Percentiles rank a stretch among this genome's conserved stretches.
Evolutionary conservation across 2,797 vertebrate genomes (phyloP).

Genomic region (Tenualosa thibaudeaui): DNA sequence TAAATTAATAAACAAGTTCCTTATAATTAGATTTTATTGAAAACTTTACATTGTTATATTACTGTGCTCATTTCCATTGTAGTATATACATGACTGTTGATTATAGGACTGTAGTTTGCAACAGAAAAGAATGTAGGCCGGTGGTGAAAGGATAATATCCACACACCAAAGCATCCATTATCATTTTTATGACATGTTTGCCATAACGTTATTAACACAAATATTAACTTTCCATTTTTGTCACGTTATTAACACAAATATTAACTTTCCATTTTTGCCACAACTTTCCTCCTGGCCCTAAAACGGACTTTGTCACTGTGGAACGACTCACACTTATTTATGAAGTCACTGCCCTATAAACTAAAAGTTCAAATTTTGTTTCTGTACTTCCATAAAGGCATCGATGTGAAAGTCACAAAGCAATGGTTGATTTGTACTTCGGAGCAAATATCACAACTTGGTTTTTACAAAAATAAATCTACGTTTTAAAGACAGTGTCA

Average conservation of each 20-base stretch:
- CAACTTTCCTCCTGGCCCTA: neutral
- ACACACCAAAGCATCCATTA: too few species aligned
- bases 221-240: too few species aligned
- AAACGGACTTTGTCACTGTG: neutral
- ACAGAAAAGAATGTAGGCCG: neutral
- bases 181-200: too few species aligned
- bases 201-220: too few species aligned
- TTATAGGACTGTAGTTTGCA: neutral
- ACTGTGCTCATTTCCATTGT: neutral
- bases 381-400: neutral
- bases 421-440: neutral
- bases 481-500: neutral
- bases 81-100: neutral
- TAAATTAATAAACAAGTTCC: neutral
- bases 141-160: too few species aligned
- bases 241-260: neutral
- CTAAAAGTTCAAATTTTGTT: too few species aligned
- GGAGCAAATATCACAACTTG: neutral
- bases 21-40: neutral
- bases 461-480: neutral
- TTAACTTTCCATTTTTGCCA: neutral
- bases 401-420: neutral
- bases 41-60: neutral
- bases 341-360: too few species aligned
- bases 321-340: too few species aligned